Evolutionary conservation across 2,888 invertebrate species (phyloP).

Genomic region (Blomia tropicalis): DNA sequence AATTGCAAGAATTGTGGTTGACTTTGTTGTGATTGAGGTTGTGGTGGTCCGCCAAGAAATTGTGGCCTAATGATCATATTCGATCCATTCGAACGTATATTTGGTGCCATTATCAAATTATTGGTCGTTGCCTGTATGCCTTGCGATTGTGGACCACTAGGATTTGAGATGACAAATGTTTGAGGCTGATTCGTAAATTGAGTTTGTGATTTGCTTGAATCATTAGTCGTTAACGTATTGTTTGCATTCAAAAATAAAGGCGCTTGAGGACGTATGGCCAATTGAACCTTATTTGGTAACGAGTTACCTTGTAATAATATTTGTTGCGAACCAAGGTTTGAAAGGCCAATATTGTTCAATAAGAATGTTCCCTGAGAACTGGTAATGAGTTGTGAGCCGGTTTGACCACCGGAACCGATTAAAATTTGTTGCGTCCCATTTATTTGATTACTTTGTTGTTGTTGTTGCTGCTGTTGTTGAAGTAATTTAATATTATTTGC

Average conservation of each 20-base stretch:
- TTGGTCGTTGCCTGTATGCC: slow-evolving; percentile 23
- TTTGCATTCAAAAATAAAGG: slow-evolving; percentile 10
- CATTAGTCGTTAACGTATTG: background rate
- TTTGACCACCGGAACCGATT: slow-evolving; percentile 27
- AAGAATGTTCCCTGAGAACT: slow-evolving; percentile 28
- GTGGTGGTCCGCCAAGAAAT: slow-evolving; percentile 27
- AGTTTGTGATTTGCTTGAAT: slow-evolving; percentile 11
- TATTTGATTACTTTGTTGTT: background rate
- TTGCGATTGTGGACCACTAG: slow-evolving; percentile 25
- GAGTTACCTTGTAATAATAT: slow-evolving; percentile 45
- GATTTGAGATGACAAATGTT: slow-evolving; percentile 25
- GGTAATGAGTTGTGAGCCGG: slow-evolving; percentile 25
- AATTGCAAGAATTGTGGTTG: slow-evolving; percentile 39
- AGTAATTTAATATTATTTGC: slow-evolving; percentile 17
- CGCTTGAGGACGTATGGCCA: slow-evolving; percentile 46
- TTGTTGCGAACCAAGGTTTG: slow-evolving; percentile 37
- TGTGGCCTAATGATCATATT: slow-evolving; percentile 25
- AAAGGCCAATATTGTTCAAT: slow-evolving; percentile 31
- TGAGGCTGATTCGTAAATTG: slow-evolving; percentile 20
- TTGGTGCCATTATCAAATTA: slow-evolving; percentile 26
- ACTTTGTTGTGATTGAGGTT: slow-evolving; percentile 18
- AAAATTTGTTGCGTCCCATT: slow-evolving; percentile 26
- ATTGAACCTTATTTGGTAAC: slow-evolving; percentile 44
- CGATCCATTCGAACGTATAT: slow-evolving; percentile 18
- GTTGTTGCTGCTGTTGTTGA: background rate